Evolutionary conservation across 2,888 invertebrate genomes (phyloP), one percentile per base, ranked within the genome.

Genomic region (Frankliniella intonsa): DNA sequence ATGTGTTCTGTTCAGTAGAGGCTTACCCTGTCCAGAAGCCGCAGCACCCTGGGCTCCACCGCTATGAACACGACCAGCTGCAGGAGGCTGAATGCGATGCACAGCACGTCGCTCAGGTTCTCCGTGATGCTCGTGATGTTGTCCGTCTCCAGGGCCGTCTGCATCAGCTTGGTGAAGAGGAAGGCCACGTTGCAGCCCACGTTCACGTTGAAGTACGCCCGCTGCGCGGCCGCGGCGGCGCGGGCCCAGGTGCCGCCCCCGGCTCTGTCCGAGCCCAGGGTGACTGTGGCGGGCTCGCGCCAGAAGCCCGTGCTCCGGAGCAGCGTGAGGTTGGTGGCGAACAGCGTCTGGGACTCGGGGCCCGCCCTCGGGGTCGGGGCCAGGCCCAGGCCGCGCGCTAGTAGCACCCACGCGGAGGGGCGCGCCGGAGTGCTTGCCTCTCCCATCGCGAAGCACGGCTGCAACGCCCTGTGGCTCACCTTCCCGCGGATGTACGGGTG

Each of bases 41-140:
- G 22, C 69, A 12, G 12, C 22, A 76, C 1, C 25, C 25, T 8
- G 0, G 0, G 22, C 25, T 76, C 69, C 7, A 12, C 3, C 10
- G 10, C 11, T 2, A 10, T 11, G 69, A 76, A 22, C 69, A 25
- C 69, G 22, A 76, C 1, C 11, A 76, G 69, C 69, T 76, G 69
- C 69, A 76, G 69, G 22, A 76, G 25, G 69, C 69, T 76, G 69
- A 76, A 76, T 11, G 25, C 22, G 69, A 76, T 76, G 69, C 69
- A 76, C 25, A 76, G 69, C 25, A 76, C 69, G 69, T 76, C 69
- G 25, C 69, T 76, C 22, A 76, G 3, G 69, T 76, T 76, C 69
- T 76, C 69, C 25, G 25, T 76, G 11, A 76, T 25, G 69, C 25
- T 22, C 22, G 0, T 8, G 25, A 76, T 76, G 69, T 25, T 76